Percentiles rank a stretch among this genome's conserved stretches.
Conservation (phyloP, 1,140 invertebrate genomes). For the Tetranychus urticae region DNA sequence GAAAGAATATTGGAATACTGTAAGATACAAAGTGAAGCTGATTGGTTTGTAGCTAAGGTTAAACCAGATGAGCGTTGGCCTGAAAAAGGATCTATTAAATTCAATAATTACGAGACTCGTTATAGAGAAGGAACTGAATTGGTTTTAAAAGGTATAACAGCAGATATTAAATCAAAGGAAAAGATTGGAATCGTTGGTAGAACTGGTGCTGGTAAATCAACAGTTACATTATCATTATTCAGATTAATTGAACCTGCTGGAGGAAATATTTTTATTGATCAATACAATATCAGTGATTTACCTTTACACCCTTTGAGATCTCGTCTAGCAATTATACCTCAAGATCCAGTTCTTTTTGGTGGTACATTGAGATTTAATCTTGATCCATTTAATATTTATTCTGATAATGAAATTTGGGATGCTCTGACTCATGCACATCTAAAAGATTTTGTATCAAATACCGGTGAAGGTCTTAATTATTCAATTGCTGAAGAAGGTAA, state of each 20-base stretch:
- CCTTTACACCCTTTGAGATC: conserved; percentile 66
- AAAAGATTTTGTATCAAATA: conserved; percentile 8
- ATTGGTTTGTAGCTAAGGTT: not conserved
- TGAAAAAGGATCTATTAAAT: conserved; percentile 2
- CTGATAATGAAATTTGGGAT: conserved; percentile 13
- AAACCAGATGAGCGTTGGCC: not conserved
- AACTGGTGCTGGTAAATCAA: conserved; percentile 30
- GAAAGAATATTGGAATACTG: conserved; percentile 36
- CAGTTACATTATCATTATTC: conserved; percentile 28
- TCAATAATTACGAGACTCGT: conserved; percentile 4
- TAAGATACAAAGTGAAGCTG: conserved; percentile 22
- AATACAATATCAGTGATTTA: conserved; percentile 53
- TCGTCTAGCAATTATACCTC: conserved; percentile 73
- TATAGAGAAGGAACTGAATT: conserved; percentile 1
- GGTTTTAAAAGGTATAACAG: not conserved
- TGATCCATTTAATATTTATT: conserved; percentile 14
- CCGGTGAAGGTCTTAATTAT: conserved; percentile 8
- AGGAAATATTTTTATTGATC: conserved; percentile 74
- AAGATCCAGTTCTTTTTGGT: conserved; percentile 31
- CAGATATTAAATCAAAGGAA: not conserved
- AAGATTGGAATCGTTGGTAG: not conserved
- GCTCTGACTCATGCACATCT: conserved; percentile 14
- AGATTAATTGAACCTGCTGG: conserved; percentile 26
- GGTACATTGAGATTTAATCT: conserved; percentile 25
- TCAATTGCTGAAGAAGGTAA: conserved; percentile 7